Percentiles rank a stretch among this genome's conserved stretches.
Evolutionary conservation across 2,797 vertebrate genomes (phyloP).

Genomic region (Arremon aurantiirostris): DNA sequence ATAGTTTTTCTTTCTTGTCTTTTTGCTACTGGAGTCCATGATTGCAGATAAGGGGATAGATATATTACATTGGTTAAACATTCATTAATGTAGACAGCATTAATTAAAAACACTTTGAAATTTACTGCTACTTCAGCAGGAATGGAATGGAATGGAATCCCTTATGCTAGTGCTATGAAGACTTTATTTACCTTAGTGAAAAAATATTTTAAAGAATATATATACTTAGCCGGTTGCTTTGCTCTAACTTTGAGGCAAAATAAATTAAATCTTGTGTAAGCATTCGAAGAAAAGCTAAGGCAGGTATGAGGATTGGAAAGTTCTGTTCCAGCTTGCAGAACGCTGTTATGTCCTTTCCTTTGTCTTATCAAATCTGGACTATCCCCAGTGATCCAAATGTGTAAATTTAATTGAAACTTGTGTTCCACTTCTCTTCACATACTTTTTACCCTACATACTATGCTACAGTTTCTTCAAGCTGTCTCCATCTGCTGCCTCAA

Average conservation of each 20-base stretch:
- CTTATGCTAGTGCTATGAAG: not conserved
- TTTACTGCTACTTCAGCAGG: not conserved
- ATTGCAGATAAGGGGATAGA: not conserved
- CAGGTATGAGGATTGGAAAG: not conserved
- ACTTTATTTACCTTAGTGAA: not conserved
- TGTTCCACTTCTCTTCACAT: not conserved
- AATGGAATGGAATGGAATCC: not conserved
- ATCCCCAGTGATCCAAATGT: not conserved
- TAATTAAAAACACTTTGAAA: not conserved
- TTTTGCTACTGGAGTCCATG: not conserved
- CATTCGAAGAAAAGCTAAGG: not conserved
- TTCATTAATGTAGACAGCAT: not conserved
- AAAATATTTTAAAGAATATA: not conserved
- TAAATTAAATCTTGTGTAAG: not conserved
- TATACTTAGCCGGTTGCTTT: not conserved
- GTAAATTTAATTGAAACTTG: not conserved
- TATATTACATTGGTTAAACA: not conserved
- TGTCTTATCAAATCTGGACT: not conserved
- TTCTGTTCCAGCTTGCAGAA: not conserved
- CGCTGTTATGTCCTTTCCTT: rapidly evolving
- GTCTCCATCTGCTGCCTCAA: not conserved
- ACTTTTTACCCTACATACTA: not conserved
- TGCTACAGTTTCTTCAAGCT: not conserved
- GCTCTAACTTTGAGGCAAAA: not conserved
- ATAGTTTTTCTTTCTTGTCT: conserved; percentile 1